Percentiles rank a stretch among this genome's conserved stretches.
Conservation (phyloP, 1,140 invertebrate species). For the Conus betulinus region DNA sequence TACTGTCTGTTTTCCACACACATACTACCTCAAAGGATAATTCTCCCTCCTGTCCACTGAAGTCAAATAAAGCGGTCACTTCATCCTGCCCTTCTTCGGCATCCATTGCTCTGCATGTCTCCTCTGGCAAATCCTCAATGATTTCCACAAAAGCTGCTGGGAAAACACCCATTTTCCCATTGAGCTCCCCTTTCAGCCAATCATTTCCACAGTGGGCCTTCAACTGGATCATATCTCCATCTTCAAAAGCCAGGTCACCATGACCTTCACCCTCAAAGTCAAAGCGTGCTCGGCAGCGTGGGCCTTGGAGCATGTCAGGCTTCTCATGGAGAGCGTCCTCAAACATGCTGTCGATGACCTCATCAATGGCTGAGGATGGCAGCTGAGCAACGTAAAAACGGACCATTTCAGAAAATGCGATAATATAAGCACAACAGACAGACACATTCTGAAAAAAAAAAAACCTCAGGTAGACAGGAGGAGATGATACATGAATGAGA, state of each 20-base stretch:
- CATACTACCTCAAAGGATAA: slow-evolving; percentile 64
- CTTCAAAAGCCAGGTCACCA: slow-evolving; percentile 79
- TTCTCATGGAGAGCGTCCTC: slow-evolving; percentile 45
- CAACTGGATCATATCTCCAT: slow-evolving; percentile 81
- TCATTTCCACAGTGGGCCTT: slow-evolving; percentile 82
- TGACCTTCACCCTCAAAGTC: slow-evolving; percentile 81
- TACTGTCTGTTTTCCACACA: too few relatives aligned
- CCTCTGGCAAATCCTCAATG: slow-evolving; percentile 65
- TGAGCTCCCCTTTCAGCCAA: slow-evolving; percentile 87
- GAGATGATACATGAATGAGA: too few relatives aligned
- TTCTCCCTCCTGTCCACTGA: slow-evolving; percentile 81
- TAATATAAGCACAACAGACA: too few relatives aligned
- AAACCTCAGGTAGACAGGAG: too few relatives aligned
- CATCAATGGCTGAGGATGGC: slow-evolving; percentile 11
- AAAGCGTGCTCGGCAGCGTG: slow-evolving; percentile 77
- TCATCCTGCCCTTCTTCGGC: background rate
- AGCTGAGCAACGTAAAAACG: background rate
- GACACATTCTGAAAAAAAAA: too few relatives aligned
- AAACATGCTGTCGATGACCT: slow-evolving; percentile 26
- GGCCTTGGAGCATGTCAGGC: slow-evolving; percentile 55
- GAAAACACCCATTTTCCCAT: slow-evolving; percentile 85
- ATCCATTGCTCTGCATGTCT: background rate
- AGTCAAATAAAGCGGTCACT: slow-evolving; percentile 79
- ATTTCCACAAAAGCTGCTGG: slow-evolving; percentile 86
- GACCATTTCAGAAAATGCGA: too few relatives aligned